These are phyloP conservation scores for Choreutis nemorana DNA, from an alignment of 2,888 invertebrate species.

Conservation along the genomic window DNA sequence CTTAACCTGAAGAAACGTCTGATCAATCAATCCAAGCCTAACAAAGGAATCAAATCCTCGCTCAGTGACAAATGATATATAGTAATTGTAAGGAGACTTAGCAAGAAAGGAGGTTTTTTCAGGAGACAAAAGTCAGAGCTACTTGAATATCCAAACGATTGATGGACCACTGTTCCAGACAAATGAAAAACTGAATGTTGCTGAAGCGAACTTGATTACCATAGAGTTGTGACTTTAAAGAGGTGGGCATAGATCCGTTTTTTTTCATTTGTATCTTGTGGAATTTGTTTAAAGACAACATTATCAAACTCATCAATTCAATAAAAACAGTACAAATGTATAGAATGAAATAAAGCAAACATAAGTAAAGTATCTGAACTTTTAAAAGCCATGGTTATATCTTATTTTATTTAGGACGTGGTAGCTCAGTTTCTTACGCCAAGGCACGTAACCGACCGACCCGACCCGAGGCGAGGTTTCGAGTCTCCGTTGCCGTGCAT, in stretches of 20 bases:
- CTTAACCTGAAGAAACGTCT: slow-evolving; percentile 20
- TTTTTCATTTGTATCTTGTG: slow-evolving; percentile 4
- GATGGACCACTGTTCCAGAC: slow-evolving; percentile 39
- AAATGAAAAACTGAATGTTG: slow-evolving; percentile 38
- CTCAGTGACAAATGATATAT: slow-evolving; percentile 55
- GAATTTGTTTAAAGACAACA: slow-evolving; percentile 6
- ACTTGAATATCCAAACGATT: slow-evolving; percentile 46
- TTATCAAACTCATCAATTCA: too few relatives aligned
- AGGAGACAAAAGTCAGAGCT: slow-evolving; percentile 30
- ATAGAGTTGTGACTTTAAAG: slow-evolving; percentile 13
- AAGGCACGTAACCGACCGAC: too few relatives aligned
- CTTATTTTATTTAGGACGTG: too few relatives aligned
- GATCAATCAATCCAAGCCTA: slow-evolving; percentile 48
- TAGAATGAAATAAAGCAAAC: too few relatives aligned
- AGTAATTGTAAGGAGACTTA: slow-evolving; percentile 49
- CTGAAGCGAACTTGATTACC: slow-evolving; percentile 25
- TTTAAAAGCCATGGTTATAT: too few relatives aligned
- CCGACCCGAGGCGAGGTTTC: too few relatives aligned
- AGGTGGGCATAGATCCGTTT: slow-evolving; percentile 3
- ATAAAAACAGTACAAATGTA: too few relatives aligned
- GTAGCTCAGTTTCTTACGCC: too few relatives aligned
- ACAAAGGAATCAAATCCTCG: slow-evolving; percentile 38
- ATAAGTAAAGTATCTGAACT: too few relatives aligned
- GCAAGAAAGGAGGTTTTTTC: slow-evolving; percentile 34
- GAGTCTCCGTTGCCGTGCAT: too few relatives aligned